Percentiles rank a stretch among this genome's conserved stretches.
Evolutionary conservation across 2,797 vertebrate genomes (phyloP).

Genomic region (Huso huso): DNA sequence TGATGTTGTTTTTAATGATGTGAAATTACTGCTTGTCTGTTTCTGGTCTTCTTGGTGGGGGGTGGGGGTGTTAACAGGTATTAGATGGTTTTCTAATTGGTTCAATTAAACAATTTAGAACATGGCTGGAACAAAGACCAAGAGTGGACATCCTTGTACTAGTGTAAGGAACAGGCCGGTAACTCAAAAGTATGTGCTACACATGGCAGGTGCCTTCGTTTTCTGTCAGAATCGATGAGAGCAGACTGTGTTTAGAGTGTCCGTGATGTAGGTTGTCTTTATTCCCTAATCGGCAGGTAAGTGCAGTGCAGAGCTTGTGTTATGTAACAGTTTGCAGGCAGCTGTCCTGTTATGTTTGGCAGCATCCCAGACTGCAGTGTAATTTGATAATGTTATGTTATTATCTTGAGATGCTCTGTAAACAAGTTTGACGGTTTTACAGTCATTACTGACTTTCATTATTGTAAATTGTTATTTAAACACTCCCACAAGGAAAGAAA

Average conservation of each 20-base stretch:
- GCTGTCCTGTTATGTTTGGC: constrained; percentile 18
- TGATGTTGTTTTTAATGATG: too few relatives aligned
- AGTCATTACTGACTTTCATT: neutral
- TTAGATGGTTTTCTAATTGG: too few relatives aligned
- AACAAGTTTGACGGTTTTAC: neutral
- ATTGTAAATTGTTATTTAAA: neutral
- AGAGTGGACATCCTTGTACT: too few relatives aligned
- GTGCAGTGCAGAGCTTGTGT: constrained; percentile 7
- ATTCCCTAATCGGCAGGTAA: constrained; percentile 3
- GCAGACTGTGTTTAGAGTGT: neutral
- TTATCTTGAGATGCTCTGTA: constrained; percentile 1
- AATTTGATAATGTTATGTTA: neutral
- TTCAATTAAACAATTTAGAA: too few relatives aligned
- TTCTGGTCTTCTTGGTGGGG: too few relatives aligned
- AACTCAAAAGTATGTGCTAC: too few relatives aligned
- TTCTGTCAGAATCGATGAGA: neutral
- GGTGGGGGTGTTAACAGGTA: too few relatives aligned
- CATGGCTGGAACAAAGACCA: too few relatives aligned
- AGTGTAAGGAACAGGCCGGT: too few relatives aligned
- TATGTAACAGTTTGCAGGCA: constrained; percentile 19
- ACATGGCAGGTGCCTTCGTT: neutral
- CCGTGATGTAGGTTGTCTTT: neutral
- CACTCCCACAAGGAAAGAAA: constrained; percentile 6
- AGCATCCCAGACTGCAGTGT: constrained; percentile 26
- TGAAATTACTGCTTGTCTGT: too few relatives aligned